phyloP scores from a whole-genome alignment of 2,797 vertebrate species.

The Tauraco hartlaubi region DNA sequence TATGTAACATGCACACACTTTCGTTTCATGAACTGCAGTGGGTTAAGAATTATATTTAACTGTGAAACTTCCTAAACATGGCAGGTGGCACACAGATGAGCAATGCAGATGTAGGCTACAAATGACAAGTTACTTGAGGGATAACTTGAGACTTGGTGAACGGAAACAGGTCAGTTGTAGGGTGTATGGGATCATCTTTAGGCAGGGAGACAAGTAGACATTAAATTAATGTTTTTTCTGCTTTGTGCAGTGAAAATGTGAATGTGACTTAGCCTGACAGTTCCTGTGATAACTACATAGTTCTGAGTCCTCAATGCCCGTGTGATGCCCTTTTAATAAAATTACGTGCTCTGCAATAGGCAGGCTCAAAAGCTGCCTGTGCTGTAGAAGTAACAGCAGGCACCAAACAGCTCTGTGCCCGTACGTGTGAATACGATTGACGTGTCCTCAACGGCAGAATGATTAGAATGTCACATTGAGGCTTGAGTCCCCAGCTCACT shows the following conservation, averaged over 20 bases:
- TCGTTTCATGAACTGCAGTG: neutral
- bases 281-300: neutral
- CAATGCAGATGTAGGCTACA: neutral
- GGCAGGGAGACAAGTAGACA: neutral
- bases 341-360: neutral
- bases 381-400: neutral
- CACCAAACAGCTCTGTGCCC: neutral
- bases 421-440: accelerated
- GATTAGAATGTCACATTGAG: neutral
- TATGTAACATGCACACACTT: neutral
- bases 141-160: neutral
- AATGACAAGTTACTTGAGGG: neutral
- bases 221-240: neutral
- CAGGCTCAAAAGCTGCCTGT: neutral
- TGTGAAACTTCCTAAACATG: constrained; percentile 11
- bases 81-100: constrained; percentile 26
- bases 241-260: neutral
- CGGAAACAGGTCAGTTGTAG: neutral
- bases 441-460: neutral
- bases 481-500: neutral
- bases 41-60: constrained; percentile 58
- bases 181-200: neutral
- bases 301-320: neutral
- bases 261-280: neutral
- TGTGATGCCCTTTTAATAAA: neutral